Conservation (phyloP, 2,113 vertebrate species). For the Nanger granti region DNA sequence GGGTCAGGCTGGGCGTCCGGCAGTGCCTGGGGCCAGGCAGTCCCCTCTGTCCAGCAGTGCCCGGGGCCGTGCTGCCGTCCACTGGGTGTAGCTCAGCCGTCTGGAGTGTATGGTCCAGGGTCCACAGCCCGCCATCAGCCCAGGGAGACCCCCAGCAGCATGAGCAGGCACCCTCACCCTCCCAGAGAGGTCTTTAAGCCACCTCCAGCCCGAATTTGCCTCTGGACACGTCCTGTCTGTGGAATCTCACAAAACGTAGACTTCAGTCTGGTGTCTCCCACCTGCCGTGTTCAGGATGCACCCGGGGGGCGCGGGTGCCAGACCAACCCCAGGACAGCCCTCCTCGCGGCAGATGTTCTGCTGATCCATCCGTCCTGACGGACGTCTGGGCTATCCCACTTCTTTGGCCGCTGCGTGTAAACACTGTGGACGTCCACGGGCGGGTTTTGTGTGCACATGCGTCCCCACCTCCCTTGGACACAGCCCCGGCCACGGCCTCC, state of each 20-base stretch:
- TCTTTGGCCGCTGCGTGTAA: fast-evolving
- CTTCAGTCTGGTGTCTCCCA: neutral
- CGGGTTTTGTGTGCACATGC: neutral
- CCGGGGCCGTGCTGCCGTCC: fast-evolving
- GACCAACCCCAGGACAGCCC: neutral
- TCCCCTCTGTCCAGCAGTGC: neutral
- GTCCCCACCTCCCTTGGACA: neutral
- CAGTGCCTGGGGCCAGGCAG: fast-evolving
- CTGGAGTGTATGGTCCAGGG: neutral
- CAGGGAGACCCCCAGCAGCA: neutral
- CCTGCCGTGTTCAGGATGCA: no score
- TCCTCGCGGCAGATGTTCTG: fast-evolving
- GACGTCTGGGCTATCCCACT: neutral
- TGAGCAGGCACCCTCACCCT: neutral
- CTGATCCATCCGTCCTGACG: neutral
- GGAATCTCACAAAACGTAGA: neutral
- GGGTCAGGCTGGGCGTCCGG: neutral
- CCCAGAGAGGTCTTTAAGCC: neutral
- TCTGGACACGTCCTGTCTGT: no score
- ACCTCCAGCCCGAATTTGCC: no score
- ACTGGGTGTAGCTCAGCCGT: fast-evolving
- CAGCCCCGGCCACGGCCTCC: no score
- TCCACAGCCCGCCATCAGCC: neutral
- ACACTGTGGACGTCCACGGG: fast-evolving
- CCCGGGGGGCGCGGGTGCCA: fast-evolving